Evolutionary conservation across 2,888 invertebrate species (phyloP).

Genomic region (Rosalia funebris): DNA sequence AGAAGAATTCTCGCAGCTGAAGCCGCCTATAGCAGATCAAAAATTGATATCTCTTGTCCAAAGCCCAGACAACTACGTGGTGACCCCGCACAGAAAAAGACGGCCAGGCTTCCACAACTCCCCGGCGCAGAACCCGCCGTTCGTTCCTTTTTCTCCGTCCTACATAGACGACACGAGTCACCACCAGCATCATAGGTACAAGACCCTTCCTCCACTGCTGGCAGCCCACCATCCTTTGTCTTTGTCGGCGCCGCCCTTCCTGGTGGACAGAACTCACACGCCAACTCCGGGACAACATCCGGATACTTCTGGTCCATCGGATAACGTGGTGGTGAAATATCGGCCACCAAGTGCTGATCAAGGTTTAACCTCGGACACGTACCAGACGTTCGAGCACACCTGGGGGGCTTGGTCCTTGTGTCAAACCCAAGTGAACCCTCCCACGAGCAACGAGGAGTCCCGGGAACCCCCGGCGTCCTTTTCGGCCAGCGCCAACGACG

Average conservation of each 20-base stretch:
- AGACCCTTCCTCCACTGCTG: slow-evolving; percentile 67
- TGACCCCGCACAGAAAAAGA: slow-evolving; percentile 87
- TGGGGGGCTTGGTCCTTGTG: slow-evolving; percentile 76
- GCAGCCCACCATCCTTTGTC: slow-evolving; percentile 76
- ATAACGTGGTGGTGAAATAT: slow-evolving; percentile 70
- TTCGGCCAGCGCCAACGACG: slow-evolving; percentile 53
- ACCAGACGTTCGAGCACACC: slow-evolving; percentile 64
- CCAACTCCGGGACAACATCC: slow-evolving; percentile 67
- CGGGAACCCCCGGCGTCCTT: slow-evolving; percentile 56
- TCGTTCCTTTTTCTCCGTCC: slow-evolving; percentile 83
- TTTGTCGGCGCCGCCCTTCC: slow-evolving; percentile 78
- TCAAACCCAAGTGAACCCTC: slow-evolving; percentile 72
- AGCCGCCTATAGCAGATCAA: slow-evolving; percentile 72
- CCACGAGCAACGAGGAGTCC: slow-evolving; percentile 52
- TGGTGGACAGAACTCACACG: slow-evolving; percentile 72
- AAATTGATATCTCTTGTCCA: slow-evolving; percentile 77
- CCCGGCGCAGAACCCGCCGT: slow-evolving; percentile 87
- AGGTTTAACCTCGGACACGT: slow-evolving; percentile 66
- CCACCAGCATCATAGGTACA: slow-evolving; percentile 71
- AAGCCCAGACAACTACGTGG: slow-evolving; percentile 83
- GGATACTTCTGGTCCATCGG: slow-evolving; percentile 63
- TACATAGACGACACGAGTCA: slow-evolving; percentile 77
- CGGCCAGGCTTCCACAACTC: slow-evolving; percentile 89
- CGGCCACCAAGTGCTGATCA: slow-evolving; percentile 78
- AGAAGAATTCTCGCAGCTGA: slow-evolving; percentile 74